Base-by-base conservation (phyloP, 2,113 vertebrate genomes). In the Hylia prasina region DNA sequence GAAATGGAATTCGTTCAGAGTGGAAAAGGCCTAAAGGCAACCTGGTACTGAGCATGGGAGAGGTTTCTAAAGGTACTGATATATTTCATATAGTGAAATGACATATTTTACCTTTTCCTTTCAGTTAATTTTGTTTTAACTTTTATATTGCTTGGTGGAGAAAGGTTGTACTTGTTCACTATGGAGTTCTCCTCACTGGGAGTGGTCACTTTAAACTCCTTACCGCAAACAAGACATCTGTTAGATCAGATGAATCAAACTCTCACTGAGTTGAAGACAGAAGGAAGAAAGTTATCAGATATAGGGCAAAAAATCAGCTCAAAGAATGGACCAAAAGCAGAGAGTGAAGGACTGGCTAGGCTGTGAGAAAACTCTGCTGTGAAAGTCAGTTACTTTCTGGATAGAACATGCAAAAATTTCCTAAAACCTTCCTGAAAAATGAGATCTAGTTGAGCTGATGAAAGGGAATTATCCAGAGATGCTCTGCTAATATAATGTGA, bases 401-500 rank as follows among this genome's bases (percentile, higher is more conserved):
- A 48, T 25, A 87, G 51, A 20, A 79, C 20, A 20, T n/a, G 35
- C 3, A 44, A 68, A 73, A 51, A 44, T 33, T 65, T 82, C 77
- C 65, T 61, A 45, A 71, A 89, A 42, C 21, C 53, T 50, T 76
- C 25, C n/a, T 44, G 22, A 47, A 70, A 92, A 91, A 84, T 5
- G 7, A 82, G 39, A 50, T 69, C 54, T 61, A 28, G 50, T 47
- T 80, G 82, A 85, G 70, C 58, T 80, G 58, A 76, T 82, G 75
- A 82, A 91, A 84, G 40, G 12, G 84, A 94, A 88, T 91, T 91
- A 90, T 65, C 73, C 42, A 23, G 70, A 89, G 66, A 65, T 40
- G 25, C 39, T 50, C 78, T 60, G 69, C 48, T 91, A 85, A 94
- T 72, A n/a, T 37, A 56, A 51, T 96, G 70, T 96, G 78, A 96